Conservation (phyloP, 1,140 invertebrate genomes). For the Euwallacea fornicatus region DNA sequence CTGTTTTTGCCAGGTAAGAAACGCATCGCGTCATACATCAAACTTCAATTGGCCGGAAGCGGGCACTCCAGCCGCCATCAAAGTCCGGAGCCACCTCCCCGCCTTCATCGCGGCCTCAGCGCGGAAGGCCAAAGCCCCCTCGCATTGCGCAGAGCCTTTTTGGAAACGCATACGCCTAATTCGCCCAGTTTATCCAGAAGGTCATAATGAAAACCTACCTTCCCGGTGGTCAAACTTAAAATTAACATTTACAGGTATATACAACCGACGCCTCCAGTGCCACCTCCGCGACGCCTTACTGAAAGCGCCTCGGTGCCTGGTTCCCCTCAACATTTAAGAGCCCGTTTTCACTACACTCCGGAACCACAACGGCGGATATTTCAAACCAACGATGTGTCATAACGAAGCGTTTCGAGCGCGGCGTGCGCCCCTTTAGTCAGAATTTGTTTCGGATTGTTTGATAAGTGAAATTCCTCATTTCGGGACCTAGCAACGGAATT, state of each 20-base stretch:
- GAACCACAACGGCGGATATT: constrained; percentile 70
- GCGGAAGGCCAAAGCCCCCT: constrained; percentile 60
- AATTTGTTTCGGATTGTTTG: constrained; percentile 24
- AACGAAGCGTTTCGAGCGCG: constrained; percentile 37
- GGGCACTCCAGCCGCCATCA: constrained; percentile 55
- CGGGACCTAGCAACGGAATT: too few species aligned
- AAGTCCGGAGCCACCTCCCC: constrained; percentile 67
- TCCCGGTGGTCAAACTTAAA: neutral
- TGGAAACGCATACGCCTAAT: constrained; percentile 58
- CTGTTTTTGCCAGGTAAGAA: constrained; percentile 54
- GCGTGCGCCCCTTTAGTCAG: constrained; percentile 38
- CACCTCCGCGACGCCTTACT: constrained; percentile 66
- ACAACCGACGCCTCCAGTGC: constrained; percentile 69
- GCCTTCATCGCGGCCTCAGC: constrained; percentile 60
- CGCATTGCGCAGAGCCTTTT: constrained; percentile 61
- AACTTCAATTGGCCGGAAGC: constrained; percentile 62
- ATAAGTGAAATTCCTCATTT: too few species aligned
- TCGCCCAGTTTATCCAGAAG: constrained; percentile 63
- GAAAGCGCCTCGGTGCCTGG: constrained; percentile 70
- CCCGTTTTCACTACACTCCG: constrained; percentile 70
- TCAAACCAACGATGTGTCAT: constrained; percentile 49
- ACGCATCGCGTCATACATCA: constrained; percentile 77
- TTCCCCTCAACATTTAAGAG: constrained; percentile 67
- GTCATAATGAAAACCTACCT: constrained; percentile 49
- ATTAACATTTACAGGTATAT: constrained; percentile 56